A percentile compares a stretch with the other conserved stretches of the same genome.
phyloP scores from a whole-genome alignment of 2,113 vertebrate genomes.

The Tragelaphus scriptus region DNA sequence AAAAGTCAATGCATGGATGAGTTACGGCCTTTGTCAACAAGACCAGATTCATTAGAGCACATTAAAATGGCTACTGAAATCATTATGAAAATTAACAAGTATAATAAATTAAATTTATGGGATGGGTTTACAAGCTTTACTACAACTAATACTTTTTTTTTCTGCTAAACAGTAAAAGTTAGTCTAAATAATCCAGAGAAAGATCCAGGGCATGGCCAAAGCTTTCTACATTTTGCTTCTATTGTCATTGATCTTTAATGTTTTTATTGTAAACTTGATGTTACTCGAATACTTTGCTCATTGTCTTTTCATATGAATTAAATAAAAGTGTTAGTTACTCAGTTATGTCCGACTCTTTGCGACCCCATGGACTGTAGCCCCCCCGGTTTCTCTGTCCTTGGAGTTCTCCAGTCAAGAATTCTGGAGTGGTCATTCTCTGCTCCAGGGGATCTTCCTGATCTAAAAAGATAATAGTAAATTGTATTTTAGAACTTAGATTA shows the following conservation, averaged over 20 bases:
- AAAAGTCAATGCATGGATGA: not conserved
- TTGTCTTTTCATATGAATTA: not conserved
- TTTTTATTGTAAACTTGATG: not conserved
- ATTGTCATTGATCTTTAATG: not conserved
- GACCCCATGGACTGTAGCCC: not conserved
- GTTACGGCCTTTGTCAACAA: not conserved
- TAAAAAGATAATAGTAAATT: not conserved
- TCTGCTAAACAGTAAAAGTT: not conserved
- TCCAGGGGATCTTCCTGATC: not conserved
- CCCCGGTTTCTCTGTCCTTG: not conserved
- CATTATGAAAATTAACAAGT: slow-evolving; percentile 30
- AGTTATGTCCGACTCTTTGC: not conserved
- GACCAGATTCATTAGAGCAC: not conserved
- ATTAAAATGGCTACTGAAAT: not conserved
- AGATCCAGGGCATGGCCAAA: not conserved
- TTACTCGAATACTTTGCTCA: not conserved
- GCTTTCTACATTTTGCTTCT: not conserved
- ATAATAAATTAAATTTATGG: slow-evolving; percentile 12
- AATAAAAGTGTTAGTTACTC: not conserved
- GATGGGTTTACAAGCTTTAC: not conserved
- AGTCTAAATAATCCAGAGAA: not conserved
- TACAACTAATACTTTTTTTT: not conserved
- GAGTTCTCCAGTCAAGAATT: not conserved
- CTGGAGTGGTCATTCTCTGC: not conserved
- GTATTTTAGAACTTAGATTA: not conserved